A percentile compares a stretch with the other conserved stretches of the same genome.
Evolutionary conservation across 2,797 vertebrate genomes (phyloP).

Genomic region (Morelia viridis): DNA sequence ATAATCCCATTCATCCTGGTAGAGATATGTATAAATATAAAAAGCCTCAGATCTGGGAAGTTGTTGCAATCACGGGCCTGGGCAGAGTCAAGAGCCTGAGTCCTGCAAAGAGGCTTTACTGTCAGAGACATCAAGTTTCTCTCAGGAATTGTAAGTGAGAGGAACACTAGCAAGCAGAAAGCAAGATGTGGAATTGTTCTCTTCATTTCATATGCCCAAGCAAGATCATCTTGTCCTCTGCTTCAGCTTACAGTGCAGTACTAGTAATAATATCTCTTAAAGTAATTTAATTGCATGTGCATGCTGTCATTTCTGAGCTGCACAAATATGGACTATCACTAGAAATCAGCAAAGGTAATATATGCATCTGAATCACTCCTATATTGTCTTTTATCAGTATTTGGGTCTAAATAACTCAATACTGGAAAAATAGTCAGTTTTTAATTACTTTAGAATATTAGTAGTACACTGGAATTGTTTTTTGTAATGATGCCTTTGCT

Average conservation of each 20-base stretch:
- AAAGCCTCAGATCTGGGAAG: neutral
- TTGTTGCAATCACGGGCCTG: neutral
- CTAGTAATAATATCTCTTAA: neutral
- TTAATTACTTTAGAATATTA: slow-evolving; percentile 1
- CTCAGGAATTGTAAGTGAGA: neutral
- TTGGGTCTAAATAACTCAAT: neutral
- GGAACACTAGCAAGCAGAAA: neutral
- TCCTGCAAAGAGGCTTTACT: neutral
- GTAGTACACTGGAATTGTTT: neutral
- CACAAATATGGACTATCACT: neutral
- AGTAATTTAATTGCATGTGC: neutral
- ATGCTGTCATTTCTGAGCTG: neutral
- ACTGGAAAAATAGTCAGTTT: neutral
- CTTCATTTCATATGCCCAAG: neutral
- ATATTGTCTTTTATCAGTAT: neutral
- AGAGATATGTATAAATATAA: neutral
- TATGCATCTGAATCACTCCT: neutral
- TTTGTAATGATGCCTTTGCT: slow-evolving; percentile 12
- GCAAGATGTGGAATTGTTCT: neutral
- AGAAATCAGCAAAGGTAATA: neutral
- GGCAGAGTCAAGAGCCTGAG: neutral
- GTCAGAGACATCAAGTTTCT: neutral
- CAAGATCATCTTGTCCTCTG: neutral
- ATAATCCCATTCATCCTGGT: neutral
- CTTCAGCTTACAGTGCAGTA: neutral